phyloP scores from a whole-genome alignment of 2,113 vertebrate species.

The Chrysochloris asiatica region DNA sequence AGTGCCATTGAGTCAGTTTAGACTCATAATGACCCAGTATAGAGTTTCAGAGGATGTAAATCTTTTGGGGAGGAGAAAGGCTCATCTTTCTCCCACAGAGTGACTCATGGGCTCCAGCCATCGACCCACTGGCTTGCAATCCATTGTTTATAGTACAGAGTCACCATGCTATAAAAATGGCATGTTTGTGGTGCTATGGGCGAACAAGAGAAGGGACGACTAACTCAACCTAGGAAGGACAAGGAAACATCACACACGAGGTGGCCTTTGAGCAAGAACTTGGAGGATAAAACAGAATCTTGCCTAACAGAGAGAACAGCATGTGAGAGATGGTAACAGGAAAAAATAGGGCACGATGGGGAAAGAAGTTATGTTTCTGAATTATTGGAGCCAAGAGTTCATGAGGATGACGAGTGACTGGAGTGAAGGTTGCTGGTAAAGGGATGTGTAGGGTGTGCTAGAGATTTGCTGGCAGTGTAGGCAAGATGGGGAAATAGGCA shows the following conservation, averaged over 20 bases:
- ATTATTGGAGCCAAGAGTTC: background rate
- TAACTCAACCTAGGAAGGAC: background rate
- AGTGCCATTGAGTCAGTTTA: too few species aligned
- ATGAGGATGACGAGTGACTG: too few species aligned
- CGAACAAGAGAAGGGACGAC: background rate
- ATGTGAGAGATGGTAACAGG: too few species aligned
- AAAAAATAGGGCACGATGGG: background rate
- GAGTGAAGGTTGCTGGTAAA: background rate
- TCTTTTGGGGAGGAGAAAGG: too few species aligned
- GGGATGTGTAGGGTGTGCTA: rapidly evolving
- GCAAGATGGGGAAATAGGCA: background rate
- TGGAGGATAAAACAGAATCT: background rate
- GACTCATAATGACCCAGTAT: too few species aligned
- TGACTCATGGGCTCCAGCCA: too few species aligned
- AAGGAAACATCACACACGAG: background rate
- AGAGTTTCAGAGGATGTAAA: too few species aligned
- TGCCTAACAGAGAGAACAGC: background rate
- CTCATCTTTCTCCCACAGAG: too few species aligned
- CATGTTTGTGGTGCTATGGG: rapidly evolving
- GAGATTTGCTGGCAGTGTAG: background rate
- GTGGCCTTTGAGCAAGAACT: background rate
- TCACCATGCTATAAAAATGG: too few species aligned
- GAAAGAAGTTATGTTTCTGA: background rate
- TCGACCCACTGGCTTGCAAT: too few species aligned
- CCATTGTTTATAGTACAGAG: too few species aligned